Conservation (phyloP, 2,113 vertebrate genomes). For the Cynocephalus volans region DNA sequence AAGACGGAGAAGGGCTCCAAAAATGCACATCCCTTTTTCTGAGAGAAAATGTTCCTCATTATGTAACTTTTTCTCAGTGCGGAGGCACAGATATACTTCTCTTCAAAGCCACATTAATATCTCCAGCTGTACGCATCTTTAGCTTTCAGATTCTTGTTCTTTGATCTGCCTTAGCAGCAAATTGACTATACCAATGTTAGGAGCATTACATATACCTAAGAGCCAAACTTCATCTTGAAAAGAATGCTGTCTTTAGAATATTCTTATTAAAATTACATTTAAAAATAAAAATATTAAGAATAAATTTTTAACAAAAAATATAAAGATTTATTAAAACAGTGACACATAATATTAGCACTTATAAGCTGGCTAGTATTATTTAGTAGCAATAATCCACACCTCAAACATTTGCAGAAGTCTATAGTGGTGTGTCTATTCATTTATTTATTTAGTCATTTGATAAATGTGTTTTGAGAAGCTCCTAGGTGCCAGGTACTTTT, state of each 20-base stretch:
- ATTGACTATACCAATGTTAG: neutral
- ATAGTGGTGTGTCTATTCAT: neutral
- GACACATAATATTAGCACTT: neutral
- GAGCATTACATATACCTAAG: neutral
- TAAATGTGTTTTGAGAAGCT: neutral
- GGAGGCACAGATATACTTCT: neutral
- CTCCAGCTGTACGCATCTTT: neutral
- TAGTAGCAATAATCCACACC: neutral
- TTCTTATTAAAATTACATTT: neutral
- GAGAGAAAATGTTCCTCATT: neutral
- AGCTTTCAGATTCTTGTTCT: neutral
- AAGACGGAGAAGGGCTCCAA: neutral
- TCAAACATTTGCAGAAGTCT: neutral
- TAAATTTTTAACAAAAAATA: neutral
- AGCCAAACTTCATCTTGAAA: neutral
- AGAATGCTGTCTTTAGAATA: neutral
- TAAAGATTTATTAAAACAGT: neutral
- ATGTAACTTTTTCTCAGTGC: neutral
- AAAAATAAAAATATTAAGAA: slow-evolving; percentile 17
- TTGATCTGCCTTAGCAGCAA: neutral
- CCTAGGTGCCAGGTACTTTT: neutral
- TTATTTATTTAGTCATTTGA: neutral
- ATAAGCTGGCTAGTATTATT: neutral
- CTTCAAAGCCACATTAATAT: slow-evolving; percentile 39
- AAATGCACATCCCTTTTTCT: neutral